A percentile compares a stretch with the other conserved stretches of the same genome.
Evolutionary conservation across 2,888 invertebrate genomes (phyloP).

Genomic region (Chymomyza amoena): DNA sequence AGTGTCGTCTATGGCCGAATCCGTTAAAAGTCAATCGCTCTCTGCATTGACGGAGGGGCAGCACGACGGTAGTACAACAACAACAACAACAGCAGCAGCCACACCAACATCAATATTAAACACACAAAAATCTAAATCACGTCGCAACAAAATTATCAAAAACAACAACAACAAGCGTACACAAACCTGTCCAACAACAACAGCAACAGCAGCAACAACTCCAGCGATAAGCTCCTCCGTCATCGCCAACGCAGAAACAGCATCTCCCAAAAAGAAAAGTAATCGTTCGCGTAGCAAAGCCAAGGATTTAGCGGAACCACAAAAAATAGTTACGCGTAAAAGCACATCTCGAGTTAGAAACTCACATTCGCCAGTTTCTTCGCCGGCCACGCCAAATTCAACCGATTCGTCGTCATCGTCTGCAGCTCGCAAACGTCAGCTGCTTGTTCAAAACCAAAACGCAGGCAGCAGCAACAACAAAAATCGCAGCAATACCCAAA

Average conservation of each 20-base stretch:
- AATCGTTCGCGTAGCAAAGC: constrained; percentile 49
- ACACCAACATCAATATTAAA: constrained; percentile 34
- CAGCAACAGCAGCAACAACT: constrained; percentile 19
- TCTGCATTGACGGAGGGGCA: constrained; percentile 86
- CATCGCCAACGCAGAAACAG: neutral
- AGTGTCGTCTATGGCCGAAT: constrained; percentile 95
- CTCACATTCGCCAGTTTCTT: constrained; percentile 28
- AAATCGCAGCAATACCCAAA: constrained; percentile 25
- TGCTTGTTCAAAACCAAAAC: constrained; percentile 50
- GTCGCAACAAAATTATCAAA: constrained; percentile 36
- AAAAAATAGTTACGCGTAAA: constrained; percentile 6
- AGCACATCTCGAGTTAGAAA: constrained; percentile 20
- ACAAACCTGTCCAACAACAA: neutral
- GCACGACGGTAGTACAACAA: constrained; percentile 69
- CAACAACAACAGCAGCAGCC: constrained; percentile 48
- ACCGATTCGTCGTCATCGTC: constrained; percentile 43
- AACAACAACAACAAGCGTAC: constrained; percentile 26
- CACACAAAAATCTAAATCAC: constrained; percentile 37
- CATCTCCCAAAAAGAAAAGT: constrained; percentile 8
- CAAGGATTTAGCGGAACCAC: constrained; percentile 26
- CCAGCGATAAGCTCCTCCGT: constrained; percentile 2
- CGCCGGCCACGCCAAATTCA: constrained; percentile 25
- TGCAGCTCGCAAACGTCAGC: constrained; percentile 28
- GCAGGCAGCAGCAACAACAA: constrained; percentile 44
- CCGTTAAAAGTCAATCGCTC: constrained; percentile 88